phyloP scores from a whole-genome alignment of 2,797 vertebrate species.

The Geotrypetes seraphini region DNA sequence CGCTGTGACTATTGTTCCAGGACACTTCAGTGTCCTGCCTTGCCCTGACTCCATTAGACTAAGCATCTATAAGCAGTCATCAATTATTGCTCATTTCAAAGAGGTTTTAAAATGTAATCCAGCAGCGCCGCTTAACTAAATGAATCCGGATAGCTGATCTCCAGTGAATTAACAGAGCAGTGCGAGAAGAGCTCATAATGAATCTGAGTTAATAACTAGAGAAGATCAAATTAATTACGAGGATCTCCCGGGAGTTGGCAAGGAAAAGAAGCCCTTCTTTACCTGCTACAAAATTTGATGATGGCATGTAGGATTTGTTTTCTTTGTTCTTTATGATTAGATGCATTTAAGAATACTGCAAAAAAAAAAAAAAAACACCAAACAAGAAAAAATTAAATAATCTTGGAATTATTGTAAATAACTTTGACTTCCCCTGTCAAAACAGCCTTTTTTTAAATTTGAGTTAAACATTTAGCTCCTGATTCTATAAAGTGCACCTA shows the following conservation, averaged over 20 bases:
- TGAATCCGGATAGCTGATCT: constrained; percentile 63
- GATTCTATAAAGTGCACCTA: too few relatives aligned
- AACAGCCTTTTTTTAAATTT: too few relatives aligned
- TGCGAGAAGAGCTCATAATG: constrained; percentile 47
- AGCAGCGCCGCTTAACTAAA: constrained; percentile 64
- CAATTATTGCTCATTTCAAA: constrained; percentile 69
- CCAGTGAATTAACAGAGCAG: constrained; percentile 62
- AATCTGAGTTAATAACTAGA: constrained; percentile 63
- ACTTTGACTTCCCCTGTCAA: too few relatives aligned
- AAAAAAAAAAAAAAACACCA: too few relatives aligned
- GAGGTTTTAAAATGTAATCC: constrained; percentile 68
- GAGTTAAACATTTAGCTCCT: too few relatives aligned
- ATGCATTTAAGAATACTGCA: too few relatives aligned
- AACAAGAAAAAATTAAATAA: too few relatives aligned
- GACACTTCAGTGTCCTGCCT: too few relatives aligned
- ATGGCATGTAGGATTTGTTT: too few relatives aligned
- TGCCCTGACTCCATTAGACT: constrained; percentile 62
- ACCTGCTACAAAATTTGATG: constrained; percentile 46
- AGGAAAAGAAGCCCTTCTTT: constrained; percentile 40
- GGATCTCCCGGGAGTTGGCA: constrained; percentile 52
- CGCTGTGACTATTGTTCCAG: too few relatives aligned
- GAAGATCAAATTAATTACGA: constrained; percentile 73
- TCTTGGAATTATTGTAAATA: too few relatives aligned
- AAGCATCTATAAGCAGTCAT: constrained; percentile 68
- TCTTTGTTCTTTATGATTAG: too few relatives aligned